phyloP scores from a whole-genome alignment of 2,888 invertebrate species.

The Drosophila falleni region DNA sequence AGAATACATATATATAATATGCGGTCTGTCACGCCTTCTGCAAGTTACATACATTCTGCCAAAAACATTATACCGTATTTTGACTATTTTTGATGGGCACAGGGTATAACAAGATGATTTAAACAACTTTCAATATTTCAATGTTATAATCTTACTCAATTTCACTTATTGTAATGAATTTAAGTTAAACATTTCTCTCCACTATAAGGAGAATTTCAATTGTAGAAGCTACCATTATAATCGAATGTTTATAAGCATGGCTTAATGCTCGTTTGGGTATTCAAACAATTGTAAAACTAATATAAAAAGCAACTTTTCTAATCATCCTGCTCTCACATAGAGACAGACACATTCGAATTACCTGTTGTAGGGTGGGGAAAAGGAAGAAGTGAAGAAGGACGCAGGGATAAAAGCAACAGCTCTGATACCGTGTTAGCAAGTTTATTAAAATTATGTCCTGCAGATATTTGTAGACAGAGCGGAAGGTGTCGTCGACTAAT shows the following conservation, averaged over 20 bases:
- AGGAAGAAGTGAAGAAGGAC: not conserved
- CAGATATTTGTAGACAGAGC: constrained; percentile 62
- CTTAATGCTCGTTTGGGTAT: constrained; percentile 21
- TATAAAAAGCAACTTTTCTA: constrained; percentile 68
- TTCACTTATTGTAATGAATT: not conserved
- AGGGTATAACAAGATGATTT: not conserved
- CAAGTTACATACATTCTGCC: too few species aligned
- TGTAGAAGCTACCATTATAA: constrained; percentile 18
- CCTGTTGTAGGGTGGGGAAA: too few species aligned
- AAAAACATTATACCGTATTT: too few species aligned
- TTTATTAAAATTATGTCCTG: constrained; percentile 77
- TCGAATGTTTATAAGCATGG: constrained; percentile 29
- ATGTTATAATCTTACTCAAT: not conserved
- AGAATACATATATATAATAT: too few species aligned
- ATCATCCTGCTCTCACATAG: constrained; percentile 40
- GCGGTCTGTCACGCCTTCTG: too few species aligned
- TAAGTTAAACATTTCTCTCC: not conserved
- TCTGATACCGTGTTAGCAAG: constrained; percentile 49
- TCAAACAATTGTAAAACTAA: constrained; percentile 59
- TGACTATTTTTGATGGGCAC: too few species aligned
- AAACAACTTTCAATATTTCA: not conserved
- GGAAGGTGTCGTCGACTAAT: constrained; percentile 63
- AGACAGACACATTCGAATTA: constrained; percentile 11
- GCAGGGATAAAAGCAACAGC: constrained; percentile 4
- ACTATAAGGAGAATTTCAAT: constrained; percentile 12